These are phyloP conservation scores for Hemichromis elongatus DNA, from an alignment of 2,113 vertebrate species.

Conservation along the genomic window DNA sequence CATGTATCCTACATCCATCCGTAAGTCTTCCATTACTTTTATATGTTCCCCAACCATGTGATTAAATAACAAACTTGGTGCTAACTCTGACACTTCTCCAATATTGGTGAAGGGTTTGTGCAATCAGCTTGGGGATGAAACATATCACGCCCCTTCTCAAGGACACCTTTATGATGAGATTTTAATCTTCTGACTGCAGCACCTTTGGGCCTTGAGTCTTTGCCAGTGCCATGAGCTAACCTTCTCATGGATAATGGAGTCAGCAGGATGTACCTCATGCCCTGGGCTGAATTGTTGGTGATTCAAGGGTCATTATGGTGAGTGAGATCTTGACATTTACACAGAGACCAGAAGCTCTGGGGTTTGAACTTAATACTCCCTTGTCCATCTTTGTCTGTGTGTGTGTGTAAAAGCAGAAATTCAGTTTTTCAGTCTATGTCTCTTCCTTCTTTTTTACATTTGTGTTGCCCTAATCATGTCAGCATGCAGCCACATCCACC, in stretches of 20 bases:
- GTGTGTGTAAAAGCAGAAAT: background rate
- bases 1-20: background rate
- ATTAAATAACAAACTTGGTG: background rate
- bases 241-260: slow-evolving; percentile 26
- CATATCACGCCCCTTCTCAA: background rate
- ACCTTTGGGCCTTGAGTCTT: slow-evolving; percentile 10
- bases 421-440: too few species aligned
- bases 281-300: slow-evolving; percentile 22
- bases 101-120: background rate
- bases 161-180: slow-evolving; percentile 7
- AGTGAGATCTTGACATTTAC: slow-evolving; percentile 52
- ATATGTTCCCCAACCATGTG: background rate
- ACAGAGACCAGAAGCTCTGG: background rate
- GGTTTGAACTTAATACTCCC: slow-evolving; percentile 11
- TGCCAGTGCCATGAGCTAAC: slow-evolving; percentile 12
- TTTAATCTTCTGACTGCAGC: slow-evolving; percentile 31
- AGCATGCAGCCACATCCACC: background rate
- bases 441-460: background rate
- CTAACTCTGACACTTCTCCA: background rate
- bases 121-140: background rate
- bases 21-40: background rate
- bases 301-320: slow-evolving; percentile 46
- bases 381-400: background rate
- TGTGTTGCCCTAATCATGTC: background rate
- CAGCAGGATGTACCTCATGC: slow-evolving; percentile 13